phyloP scores from a whole-genome alignment of 2,113 vertebrate genomes.

The Cryptomyrus ogoouensis region DNA sequence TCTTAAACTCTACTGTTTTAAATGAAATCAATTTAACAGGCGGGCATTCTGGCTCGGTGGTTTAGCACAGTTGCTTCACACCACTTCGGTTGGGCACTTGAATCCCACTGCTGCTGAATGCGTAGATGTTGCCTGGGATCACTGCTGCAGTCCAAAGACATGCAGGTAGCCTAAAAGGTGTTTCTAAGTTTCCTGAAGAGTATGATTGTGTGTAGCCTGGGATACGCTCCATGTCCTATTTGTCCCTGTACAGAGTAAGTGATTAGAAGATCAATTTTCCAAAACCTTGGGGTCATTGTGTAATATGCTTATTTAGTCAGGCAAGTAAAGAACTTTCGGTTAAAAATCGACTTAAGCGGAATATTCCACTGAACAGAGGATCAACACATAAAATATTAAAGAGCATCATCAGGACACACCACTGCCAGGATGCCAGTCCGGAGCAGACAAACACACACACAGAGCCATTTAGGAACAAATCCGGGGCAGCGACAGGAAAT shows the following conservation, averaged over 20 bases:
- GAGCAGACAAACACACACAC: not conserved
- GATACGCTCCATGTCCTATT: not conserved
- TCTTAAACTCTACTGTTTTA: not conserved
- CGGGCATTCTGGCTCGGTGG: not conserved
- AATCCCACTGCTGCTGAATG: not conserved
- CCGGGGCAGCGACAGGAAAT: not conserved
- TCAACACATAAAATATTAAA: too few relatives aligned
- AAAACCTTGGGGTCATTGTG: not conserved
- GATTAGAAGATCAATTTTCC: not conserved
- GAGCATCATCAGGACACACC: not conserved
- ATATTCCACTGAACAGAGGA: not conserved
- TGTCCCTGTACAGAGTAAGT: not conserved
- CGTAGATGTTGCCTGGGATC: not conserved
- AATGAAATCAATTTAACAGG: slow-evolving; percentile 6
- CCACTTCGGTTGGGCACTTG: not conserved
- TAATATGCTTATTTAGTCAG: not conserved
- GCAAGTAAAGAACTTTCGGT: not conserved
- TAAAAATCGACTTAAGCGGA: not conserved
- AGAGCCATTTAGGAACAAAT: not conserved
- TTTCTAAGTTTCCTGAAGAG: not conserved
- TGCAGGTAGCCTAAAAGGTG: not conserved
- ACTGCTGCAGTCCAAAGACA: not conserved
- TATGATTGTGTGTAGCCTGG: not conserved
- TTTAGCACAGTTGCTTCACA: not conserved
- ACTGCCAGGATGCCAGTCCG: not conserved